These are phyloP conservation scores for Drosophila sproati DNA, from an alignment of 1,140 invertebrate genomes.

Conservation along the genomic window DNA sequence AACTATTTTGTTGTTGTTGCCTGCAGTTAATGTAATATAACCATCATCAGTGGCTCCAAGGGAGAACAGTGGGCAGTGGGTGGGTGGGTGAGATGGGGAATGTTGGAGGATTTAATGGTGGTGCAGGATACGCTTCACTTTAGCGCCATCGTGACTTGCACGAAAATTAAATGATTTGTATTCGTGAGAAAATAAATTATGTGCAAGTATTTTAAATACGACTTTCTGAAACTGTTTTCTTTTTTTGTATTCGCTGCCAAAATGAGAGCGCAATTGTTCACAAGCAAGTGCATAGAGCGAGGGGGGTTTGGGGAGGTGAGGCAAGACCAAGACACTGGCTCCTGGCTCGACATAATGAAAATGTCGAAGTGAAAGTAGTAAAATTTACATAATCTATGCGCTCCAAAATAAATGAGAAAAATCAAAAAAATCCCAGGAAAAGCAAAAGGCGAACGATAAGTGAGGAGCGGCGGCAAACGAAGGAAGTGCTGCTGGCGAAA, in stretches of 20 bases:
- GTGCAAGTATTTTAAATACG: slow-evolving; percentile 83
- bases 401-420: slow-evolving; percentile 81
- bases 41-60: slow-evolving; percentile 61
- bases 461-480: not conserved
- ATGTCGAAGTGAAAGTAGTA: slow-evolving; percentile 83
- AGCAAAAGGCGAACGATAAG: not conserved
- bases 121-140: slow-evolving; percentile 71
- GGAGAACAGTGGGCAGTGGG: not conserved
- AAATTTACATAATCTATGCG: slow-evolving; percentile 82
- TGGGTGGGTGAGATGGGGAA: not conserved
- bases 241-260: slow-evolving; percentile 41
- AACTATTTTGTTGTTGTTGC: slow-evolving; percentile 66
- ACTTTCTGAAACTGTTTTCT: slow-evolving; percentile 48
- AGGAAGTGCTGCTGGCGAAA: slow-evolving; percentile 26
- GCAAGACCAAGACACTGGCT: slow-evolving; percentile 47
- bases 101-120: slow-evolving; percentile 56
- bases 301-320: not conserved
- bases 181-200: slow-evolving; percentile 81
- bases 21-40: slow-evolving; percentile 80
- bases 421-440: slow-evolving; percentile 48
- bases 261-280: slow-evolving; percentile 76
- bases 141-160: slow-evolving; percentile 71
- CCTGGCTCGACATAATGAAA: slow-evolving; percentile 70
- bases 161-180: slow-evolving; percentile 82
- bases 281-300: slow-evolving; percentile 6